These are phyloP conservation scores for Scaptomyza reducta DNA, from an alignment of 2,888 invertebrate genomes.

Conservation along the genomic window DNA sequence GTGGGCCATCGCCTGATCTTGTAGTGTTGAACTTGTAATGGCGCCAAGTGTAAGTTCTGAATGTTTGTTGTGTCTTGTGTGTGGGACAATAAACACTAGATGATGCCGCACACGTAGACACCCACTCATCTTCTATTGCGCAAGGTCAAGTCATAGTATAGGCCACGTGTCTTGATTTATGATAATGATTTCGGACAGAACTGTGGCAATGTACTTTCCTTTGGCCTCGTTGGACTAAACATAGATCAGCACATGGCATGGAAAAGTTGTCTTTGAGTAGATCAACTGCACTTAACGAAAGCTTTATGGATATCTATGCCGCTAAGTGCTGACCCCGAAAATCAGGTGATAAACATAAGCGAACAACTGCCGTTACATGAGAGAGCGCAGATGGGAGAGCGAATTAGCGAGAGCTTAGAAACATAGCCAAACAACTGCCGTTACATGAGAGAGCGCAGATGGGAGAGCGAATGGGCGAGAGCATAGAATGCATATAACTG, in stretches of 20 bases:
- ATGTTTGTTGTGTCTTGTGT: constrained; percentile 32
- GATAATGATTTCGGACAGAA: constrained; percentile 20
- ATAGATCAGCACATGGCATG: constrained; percentile 1
- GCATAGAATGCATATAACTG: not conserved
- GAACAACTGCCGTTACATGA: not conserved
- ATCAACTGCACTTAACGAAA: constrained; percentile 2
- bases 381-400: not conserved
- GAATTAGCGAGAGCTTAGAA: not conserved
- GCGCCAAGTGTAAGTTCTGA: constrained; percentile 44
- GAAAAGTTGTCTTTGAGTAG: constrained; percentile 2
- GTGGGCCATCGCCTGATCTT: constrained; percentile 43
- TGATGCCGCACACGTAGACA: constrained; percentile 19
- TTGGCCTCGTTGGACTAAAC: constrained; percentile 16
- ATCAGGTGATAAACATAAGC: constrained; percentile 37
- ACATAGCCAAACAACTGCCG: not conserved
- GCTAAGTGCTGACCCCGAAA: constrained; percentile 54
- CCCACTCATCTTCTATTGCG: constrained; percentile 34
- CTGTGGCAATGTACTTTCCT: constrained; percentile 27
- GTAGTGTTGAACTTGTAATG: constrained; percentile 43
- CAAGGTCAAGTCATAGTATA: constrained; percentile 44
- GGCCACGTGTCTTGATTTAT: constrained; percentile 62
- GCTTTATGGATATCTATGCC: constrained; percentile 27
- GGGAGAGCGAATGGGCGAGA: not conserved
- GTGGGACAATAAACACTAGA: constrained; percentile 30
- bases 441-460: not conserved